These are phyloP conservation scores for Phalacrocorax pelagicus DNA, from an alignment of 2,113 vertebrate species.

Conservation along the genomic window DNA sequence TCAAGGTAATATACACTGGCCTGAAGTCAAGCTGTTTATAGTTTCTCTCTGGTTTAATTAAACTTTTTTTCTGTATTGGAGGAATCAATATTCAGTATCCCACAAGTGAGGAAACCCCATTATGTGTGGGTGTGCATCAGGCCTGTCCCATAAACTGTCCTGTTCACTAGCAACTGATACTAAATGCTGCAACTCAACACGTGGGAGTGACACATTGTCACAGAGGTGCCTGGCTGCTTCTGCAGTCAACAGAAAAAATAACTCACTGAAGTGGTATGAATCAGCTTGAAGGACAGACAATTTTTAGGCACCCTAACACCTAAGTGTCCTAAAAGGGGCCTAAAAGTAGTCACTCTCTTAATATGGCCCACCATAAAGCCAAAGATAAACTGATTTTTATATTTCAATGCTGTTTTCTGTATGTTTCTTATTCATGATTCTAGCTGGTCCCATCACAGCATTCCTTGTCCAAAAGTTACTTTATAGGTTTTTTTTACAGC, in stretches of 20 bases:
- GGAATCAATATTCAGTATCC: not conserved
- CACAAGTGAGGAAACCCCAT: not conserved
- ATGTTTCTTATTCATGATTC: not conserved
- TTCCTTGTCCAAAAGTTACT: not conserved
- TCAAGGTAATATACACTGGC: not conserved
- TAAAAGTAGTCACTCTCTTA: not conserved
- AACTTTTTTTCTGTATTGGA: not conserved
- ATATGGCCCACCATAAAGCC: not conserved
- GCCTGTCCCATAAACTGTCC: no score
- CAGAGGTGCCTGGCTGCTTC: not conserved
- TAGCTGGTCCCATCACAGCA: not conserved
- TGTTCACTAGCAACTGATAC: not conserved
- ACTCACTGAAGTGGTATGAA: not conserved
- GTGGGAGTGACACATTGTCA: not conserved
- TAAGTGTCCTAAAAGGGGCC: not conserved
- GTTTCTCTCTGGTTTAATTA: not conserved
- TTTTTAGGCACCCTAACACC: not conserved
- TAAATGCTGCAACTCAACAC: no score
- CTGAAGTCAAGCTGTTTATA: not conserved
- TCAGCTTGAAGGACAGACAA: not conserved
- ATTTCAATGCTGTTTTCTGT: not conserved
- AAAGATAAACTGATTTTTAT: not conserved
- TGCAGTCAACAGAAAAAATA: not conserved
- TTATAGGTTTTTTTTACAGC: not conserved
- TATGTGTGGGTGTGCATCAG: not conserved